Evolutionary conservation across 2,888 invertebrate species (phyloP), one percentile per base, ranked within the genome.

Genomic region (Tachystola acroxantha): DNA sequence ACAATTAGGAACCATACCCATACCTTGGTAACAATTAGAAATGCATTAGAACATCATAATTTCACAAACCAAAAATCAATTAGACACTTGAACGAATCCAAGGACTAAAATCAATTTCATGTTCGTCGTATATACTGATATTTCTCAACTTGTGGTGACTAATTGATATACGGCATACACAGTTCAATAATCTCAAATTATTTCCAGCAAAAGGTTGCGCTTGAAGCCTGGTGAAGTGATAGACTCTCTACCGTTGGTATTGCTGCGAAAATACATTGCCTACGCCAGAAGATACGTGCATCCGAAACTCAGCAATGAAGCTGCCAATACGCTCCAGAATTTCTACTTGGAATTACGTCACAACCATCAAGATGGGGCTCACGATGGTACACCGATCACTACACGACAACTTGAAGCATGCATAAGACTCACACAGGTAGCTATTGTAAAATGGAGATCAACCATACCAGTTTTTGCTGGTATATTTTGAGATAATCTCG

Each of bases 271-370:
- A 80, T 98, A 97, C 64, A 93, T 98, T 34, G 94, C 94, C 0
- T 98, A 97, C 74, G 95, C 97, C 0, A 91, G 93, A 43, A 92
- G 95, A 69, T 96, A 95, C 73, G 94, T 97, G 0, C 91, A 93
- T 48, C 97, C 98, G 0, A 89, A 89, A 56, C 84, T 98, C 10
- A 91, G 91, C 22, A 67, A 76, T 0, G 92, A 91, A 35, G 97
- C 97, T 2, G 92, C 91, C 2, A 77, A 82, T 42, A 80, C 91
- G 1, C 70, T 97, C 12, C 91, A 94, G 73, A 80, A 91, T 7
- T 97, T 96, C 76, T 98, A 97, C 67, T 81, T 96, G 35, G 89
- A 94, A 47, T 85, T 98, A 24, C 85, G 96, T 4, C 88, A 89
- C 37, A 90, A 88, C 26, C 91, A 92, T 55, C 90, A 92, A 53